Evolutionary conservation across 2,888 invertebrate species (phyloP), one percentile per base, ranked within the genome.

Genomic region (Calameuta pallipes): DNA sequence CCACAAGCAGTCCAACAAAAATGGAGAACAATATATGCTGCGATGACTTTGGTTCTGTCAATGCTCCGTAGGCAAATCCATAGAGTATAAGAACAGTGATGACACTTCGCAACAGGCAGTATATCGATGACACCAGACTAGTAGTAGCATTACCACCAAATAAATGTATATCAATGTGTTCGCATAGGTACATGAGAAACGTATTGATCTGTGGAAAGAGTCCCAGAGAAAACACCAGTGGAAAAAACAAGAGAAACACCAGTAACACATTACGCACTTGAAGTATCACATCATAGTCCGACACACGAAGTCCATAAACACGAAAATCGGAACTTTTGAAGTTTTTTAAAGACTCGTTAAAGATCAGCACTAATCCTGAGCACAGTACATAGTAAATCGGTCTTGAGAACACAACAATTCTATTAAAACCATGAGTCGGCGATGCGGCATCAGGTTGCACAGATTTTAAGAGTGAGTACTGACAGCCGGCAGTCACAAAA

Each of bases 371-470:
- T 31, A 90, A 80, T 33, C 90, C 87, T 30, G 91, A 89, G 77
- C 97, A 96, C 70, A 98, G 88, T 86, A 97, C 97, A 89, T 98
- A 99, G 92, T 99, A 99, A 30, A 98, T 96, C 9, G 99, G 97
- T 81, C 87, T 84, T 34, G 98, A 98, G 91, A 98, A 98, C 68
- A 98, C 96, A 69, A 98, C 98, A 86, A 98, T 95, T 87, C 97
- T 95, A 91, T 99, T 99, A 89, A 98, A 99, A 15, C 99, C 99
- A 92, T 99, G 99, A 69, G 98, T 98, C 0, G 99, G 99, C 3
- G 99, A 99, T 0, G 99, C 97, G 0, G 99, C 98, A 92, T 99
- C 99, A 0, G 99, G 99, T 89, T 99, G 99, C 1, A 99, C 99
- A 84, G 98, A 98, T 92, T 99, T 99, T 82, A 99, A 92, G 83